Percentiles rank a stretch among this genome's conserved stretches.
Evolutionary conservation across 1,140 invertebrate species (phyloP).

Genomic region (Neotoxoptera formosana): DNA sequence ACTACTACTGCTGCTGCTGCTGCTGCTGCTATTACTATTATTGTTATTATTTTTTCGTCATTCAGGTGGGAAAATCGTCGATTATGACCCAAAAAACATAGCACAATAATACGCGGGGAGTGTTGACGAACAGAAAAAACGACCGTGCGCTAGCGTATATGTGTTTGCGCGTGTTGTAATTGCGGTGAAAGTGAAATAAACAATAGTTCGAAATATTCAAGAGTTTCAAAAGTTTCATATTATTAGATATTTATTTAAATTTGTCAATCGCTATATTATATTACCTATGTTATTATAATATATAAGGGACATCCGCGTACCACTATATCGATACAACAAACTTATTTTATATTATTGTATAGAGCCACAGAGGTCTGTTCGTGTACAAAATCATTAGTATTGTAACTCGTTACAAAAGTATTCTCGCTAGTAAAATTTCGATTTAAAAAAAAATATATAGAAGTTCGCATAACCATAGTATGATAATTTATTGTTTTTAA

Average conservation of each 20-base stretch:
- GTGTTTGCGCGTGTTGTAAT: constrained; percentile 1
- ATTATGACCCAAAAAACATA: constrained; percentile 23
- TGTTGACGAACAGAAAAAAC: constrained; percentile 17
- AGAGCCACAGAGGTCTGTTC: background rate
- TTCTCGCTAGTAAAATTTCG: background rate
- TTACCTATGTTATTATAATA: too few relatives aligned
- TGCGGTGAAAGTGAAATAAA: constrained; percentile 44
- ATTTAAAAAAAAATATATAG: background rate
- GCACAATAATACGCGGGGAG: background rate
- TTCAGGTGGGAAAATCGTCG: constrained; percentile 3
- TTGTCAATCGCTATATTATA: background rate
- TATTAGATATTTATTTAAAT: constrained; percentile 7
- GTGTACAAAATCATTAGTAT: background rate
- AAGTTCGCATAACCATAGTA: background rate
- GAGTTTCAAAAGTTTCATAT: constrained; percentile 12
- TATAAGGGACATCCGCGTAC: background rate
- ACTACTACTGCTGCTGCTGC: too few relatives aligned
- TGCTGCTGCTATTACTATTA: background rate
- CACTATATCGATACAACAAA: background rate
- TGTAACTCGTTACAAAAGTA: background rate
- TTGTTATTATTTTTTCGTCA: background rate
- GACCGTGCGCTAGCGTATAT: background rate
- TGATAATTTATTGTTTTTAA: background rate
- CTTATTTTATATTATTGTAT: background rate
- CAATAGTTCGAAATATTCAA: constrained; percentile 34